A percentile compares a stretch with the other conserved stretches of the same genome.
phyloP scores from a whole-genome alignment of 2,888 invertebrate species.

The Drosophila trichaetosa region DNA sequence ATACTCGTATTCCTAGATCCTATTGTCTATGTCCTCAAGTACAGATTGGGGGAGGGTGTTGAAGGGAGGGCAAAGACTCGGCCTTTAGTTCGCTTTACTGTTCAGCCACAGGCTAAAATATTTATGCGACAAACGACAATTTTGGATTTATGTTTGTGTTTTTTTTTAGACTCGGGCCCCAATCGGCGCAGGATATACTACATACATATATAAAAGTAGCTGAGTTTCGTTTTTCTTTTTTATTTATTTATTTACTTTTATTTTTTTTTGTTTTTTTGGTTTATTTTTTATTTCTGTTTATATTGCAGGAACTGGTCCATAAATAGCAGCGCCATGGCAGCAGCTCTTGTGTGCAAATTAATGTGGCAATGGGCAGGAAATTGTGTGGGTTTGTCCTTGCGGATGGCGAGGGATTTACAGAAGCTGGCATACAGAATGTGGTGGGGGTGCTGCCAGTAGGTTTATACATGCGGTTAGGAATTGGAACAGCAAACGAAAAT shows the following conservation, averaged over 20 bases:
- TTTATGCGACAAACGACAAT: slow-evolving; percentile 81
- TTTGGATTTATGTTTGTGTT: slow-evolving; percentile 75
- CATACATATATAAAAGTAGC: slow-evolving; percentile 52
- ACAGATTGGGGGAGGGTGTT: background rate
- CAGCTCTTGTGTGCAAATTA: slow-evolving; percentile 67
- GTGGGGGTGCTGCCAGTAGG: background rate
- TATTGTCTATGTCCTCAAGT: slow-evolving; percentile 45
- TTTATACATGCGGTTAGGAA: slow-evolving; percentile 40
- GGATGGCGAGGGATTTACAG: background rate
- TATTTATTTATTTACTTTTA: slow-evolving; percentile 17
- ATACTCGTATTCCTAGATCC: slow-evolving; percentile 34
- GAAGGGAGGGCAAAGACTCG: background rate
- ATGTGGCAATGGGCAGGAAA: slow-evolving; percentile 72
- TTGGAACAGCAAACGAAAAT: slow-evolving; percentile 67
- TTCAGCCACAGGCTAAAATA: slow-evolving; percentile 69
- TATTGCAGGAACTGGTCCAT: slow-evolving; percentile 74
- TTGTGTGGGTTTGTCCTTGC: slow-evolving; percentile 53
- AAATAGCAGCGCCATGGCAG: slow-evolving; percentile 70
- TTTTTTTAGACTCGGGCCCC: slow-evolving; percentile 18
- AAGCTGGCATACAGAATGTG: background rate
- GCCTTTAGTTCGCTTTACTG: slow-evolving; percentile 38
- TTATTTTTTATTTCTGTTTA: slow-evolving; percentile 28
- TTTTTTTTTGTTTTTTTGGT: slow-evolving; percentile 24
- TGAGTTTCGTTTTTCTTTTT: slow-evolving; percentile 55
- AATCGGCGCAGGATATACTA: slow-evolving; percentile 23